These are phyloP conservation scores for Embidobia sp. DNA, from an alignment of 2,888 invertebrate species.

Conservation along the genomic window DNA sequence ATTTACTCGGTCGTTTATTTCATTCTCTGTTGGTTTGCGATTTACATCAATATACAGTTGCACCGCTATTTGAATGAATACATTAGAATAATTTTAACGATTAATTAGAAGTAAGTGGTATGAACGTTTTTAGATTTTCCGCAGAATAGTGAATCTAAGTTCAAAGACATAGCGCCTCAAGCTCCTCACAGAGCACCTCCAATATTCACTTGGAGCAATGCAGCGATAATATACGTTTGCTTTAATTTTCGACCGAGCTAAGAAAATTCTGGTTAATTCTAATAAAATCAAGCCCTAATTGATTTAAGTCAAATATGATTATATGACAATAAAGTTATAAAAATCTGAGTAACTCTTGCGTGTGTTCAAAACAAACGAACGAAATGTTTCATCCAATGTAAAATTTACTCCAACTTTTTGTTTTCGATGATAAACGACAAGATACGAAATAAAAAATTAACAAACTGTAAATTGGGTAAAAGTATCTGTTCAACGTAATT, in stretches of 20 bases:
- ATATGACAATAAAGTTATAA: neutral
- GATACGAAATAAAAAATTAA: no score
- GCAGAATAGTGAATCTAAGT: conserved; percentile 32
- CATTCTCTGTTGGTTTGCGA: conserved; percentile 1
- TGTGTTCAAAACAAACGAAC: no score
- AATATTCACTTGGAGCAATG: conserved; percentile 37
- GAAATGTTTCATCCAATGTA: no score
- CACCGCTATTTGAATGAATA: conserved; percentile 17
- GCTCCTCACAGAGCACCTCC: conserved; percentile 27
- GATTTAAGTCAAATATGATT: conserved; percentile 21
- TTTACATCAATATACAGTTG: conserved; percentile 13
- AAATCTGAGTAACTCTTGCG: no score
- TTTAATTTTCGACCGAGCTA: conserved; percentile 46
- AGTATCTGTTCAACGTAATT: no score
- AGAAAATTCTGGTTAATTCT: conserved; percentile 41
- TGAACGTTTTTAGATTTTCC: conserved; percentile 27
- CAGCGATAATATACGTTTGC: conserved; percentile 48
- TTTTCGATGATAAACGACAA: no score
- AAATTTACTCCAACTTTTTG: no score
- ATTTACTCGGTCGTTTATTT: conserved; percentile 19
- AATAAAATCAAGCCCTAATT: conserved; percentile 28
- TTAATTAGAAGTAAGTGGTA: conserved; percentile 37
- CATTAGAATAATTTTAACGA: conserved; percentile 35
- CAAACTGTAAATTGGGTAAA: no score
- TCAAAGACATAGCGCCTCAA: conserved; percentile 35